phyloP scores from a whole-genome alignment of 2,888 invertebrate species.

The Pherbina coryleti region DNA sequence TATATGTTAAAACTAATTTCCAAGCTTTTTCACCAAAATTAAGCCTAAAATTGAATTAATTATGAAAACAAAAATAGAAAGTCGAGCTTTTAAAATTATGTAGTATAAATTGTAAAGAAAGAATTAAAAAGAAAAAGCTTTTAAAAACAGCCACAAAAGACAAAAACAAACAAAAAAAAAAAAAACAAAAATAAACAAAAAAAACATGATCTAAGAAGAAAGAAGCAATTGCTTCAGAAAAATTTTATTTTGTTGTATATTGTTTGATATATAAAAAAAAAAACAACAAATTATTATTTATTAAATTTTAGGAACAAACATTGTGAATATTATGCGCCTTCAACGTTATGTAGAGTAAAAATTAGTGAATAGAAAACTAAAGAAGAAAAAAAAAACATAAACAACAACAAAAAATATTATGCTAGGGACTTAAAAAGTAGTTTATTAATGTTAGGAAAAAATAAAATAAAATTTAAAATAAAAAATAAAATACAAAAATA shows the following conservation, averaged over 20 bases:
- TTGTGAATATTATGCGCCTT: slow-evolving; percentile 69
- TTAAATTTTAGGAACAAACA: slow-evolving; percentile 47
- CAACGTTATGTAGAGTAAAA: slow-evolving; percentile 57
- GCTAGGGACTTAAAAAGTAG: slow-evolving; percentile 31
- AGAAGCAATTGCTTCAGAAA: slow-evolving; percentile 20
- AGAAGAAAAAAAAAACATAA: slow-evolving; percentile 26
- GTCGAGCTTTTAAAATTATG: slow-evolving; percentile 63
- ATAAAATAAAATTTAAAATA: slow-evolving; percentile 15
- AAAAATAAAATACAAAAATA: slow-evolving; percentile 12
- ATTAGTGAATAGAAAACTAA: slow-evolving; percentile 46
- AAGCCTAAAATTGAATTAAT: slow-evolving; percentile 38
- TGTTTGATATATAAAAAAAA: background rate
- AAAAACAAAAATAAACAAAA: slow-evolving; percentile 15
- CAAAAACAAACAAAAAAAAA: slow-evolving; percentile 28
- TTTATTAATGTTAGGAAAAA: slow-evolving; percentile 24
- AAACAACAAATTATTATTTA: slow-evolving; percentile 15
- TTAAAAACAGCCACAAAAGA: slow-evolving; percentile 15
- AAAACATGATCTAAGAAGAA: slow-evolving; percentile 14
- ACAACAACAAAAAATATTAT: slow-evolving; percentile 33
- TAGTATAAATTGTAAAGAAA: slow-evolving; percentile 35
- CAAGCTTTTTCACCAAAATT: background rate
- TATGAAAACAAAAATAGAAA: slow-evolving; percentile 53
- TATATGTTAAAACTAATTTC: slow-evolving; percentile 19
- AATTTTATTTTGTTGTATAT: slow-evolving; percentile 2
- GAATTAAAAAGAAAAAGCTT: slow-evolving; percentile 39